These are phyloP conservation scores for Sycophila texana DNA, from an alignment of 2,888 invertebrate genomes.

Conservation along the genomic window DNA sequence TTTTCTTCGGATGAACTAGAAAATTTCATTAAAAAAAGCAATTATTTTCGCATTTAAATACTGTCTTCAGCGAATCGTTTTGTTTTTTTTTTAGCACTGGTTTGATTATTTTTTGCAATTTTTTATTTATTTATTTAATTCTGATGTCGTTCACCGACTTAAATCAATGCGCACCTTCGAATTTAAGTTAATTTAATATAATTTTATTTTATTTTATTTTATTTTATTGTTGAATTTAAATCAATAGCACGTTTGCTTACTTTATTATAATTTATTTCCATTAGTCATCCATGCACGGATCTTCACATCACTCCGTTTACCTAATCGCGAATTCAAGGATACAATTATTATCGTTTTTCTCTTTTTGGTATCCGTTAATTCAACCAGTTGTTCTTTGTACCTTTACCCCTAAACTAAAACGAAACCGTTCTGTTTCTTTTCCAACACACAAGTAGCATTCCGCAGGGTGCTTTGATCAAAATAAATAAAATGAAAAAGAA, in stretches of 20 bases:
- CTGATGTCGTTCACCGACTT: no score
- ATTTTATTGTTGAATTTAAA: background rate
- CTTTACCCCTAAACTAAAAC: no score
- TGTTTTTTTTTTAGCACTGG: conserved; percentile 26
- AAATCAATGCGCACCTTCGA: no score
- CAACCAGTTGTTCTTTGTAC: no score
- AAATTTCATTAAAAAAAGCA: no score
- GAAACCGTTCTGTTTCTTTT: conserved; percentile 17
- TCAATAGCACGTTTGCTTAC: background rate
- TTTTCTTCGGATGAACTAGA: no score
- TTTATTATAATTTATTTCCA: background rate
- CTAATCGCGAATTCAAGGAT: background rate
- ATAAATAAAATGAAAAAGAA: background rate
- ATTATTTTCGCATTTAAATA: background rate
- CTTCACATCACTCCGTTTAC: background rate
- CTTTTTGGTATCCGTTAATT: no score
- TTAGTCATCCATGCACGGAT: background rate
- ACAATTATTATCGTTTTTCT: no score
- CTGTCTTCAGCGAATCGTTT: background rate
- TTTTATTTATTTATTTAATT: background rate
- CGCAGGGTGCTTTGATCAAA: conserved; percentile 26
- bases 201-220: conserved; percentile 1
- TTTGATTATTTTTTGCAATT: conserved; percentile 50
- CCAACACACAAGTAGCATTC: conserved; percentile 20
- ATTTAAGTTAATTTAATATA: no score